Evolutionary conservation across 2,797 vertebrate genomes (phyloP).

Genomic region (Vultur gryphus): DNA sequence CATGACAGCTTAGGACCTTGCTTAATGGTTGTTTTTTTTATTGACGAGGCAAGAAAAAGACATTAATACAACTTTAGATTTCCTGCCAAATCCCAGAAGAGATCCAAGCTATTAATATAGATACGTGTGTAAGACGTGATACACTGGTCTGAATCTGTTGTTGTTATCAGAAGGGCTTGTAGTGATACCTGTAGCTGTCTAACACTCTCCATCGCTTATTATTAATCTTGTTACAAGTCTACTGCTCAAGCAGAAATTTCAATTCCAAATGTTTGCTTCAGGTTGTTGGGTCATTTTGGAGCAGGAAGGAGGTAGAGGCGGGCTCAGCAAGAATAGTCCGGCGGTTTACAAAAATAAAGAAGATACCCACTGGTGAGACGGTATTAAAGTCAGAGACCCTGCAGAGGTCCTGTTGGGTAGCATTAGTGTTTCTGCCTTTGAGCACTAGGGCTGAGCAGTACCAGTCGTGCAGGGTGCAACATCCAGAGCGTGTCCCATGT

Average conservation of each 20-base stretch:
- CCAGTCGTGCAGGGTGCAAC: not conserved
- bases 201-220: not conserved
- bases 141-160: not conserved
- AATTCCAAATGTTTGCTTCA: not conserved
- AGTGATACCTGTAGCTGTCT: not conserved
- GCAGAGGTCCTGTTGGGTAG: not conserved
- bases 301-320: not conserved
- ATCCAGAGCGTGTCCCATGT: fast-evolving
- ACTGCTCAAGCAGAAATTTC: not conserved
- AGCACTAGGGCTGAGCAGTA: not conserved
- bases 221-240: not conserved
- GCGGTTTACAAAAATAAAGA: not conserved
- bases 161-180: not conserved
- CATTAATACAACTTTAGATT: slow-evolving; percentile 45
- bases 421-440: not conserved
- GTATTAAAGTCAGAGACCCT: not conserved
- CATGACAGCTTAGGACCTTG: not conserved
- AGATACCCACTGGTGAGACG: not conserved
- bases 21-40: not conserved
- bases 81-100: not conserved
- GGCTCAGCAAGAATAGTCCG: not conserved
- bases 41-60: not conserved
- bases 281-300: not conserved
- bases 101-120: not conserved
- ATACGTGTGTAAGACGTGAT: not conserved